These are phyloP conservation scores for Caenorhabditis tropicalis DNA, from an alignment of 1,140 invertebrate species.

Conservation along the genomic window DNA sequence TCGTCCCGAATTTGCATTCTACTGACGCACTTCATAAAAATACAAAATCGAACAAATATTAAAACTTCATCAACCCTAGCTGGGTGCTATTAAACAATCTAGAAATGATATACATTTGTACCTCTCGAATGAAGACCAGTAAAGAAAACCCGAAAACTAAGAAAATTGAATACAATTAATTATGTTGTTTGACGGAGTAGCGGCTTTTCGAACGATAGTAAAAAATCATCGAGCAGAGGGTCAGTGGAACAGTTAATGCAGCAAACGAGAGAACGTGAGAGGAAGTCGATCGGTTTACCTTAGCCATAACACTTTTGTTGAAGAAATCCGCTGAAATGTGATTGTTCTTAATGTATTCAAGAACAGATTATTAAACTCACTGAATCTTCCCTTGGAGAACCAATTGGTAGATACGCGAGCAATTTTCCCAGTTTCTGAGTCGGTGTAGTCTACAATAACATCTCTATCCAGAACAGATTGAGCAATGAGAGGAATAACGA, in stretches of 20 bases:
- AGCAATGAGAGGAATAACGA: neutral
- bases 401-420: neutral
- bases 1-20: conserved; percentile 23
- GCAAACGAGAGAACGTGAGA: neutral
- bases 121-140: neutral
- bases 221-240: neutral
- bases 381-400: neutral
- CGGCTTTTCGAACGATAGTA: neutral
- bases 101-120: neutral
- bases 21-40: conserved; percentile 2
- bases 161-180: neutral
- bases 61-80: neutral
- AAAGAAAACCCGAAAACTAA: neutral
- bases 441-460: neutral
- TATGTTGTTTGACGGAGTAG: neutral
- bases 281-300: neutral
- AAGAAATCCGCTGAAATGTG: neutral
- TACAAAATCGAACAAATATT: neutral
- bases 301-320: neutral
- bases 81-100: neutral
- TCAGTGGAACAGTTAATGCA: neutral
- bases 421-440: neutral
- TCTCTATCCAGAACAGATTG: neutral
- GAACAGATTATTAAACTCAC: neutral
- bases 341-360: neutral